These are phyloP conservation scores for Ciona savignyi DNA, from an alignment of 23 tunicate genomes.

Conservation along the genomic window DNA sequence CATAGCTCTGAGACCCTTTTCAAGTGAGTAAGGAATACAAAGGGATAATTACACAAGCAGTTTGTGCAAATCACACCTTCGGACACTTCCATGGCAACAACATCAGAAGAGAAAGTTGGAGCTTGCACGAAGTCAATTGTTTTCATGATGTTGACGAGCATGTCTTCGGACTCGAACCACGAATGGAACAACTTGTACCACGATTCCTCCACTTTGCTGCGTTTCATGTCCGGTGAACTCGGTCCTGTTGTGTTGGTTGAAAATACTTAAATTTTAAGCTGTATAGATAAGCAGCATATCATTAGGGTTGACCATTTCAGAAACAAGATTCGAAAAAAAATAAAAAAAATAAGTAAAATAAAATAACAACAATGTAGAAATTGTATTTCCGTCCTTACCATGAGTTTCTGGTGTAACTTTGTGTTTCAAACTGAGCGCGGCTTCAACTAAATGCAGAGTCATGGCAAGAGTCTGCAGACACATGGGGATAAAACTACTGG, in stretches of 20 bases:
- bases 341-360: too few species aligned
- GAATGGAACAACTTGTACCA: slow-evolving; percentile 12
- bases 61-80: background rate
- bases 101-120: background rate
- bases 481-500: too few species aligned
- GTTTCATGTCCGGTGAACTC: background rate
- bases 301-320: too few species aligned
- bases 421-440: background rate
- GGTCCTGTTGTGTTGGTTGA: too few species aligned
- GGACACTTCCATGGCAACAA: background rate
- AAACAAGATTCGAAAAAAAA: too few species aligned
- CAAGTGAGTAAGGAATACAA: too few species aligned
- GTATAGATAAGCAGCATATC: too few species aligned
- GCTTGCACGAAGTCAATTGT: slow-evolving; percentile 10
- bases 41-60: too few species aligned
- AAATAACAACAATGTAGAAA: too few species aligned
- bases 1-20: too few species aligned
- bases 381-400: too few species aligned
- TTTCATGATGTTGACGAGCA: slow-evolving; percentile 23
- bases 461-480: slow-evolving; percentile 30
- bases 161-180: slow-evolving; percentile 22
- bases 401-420: background rate
- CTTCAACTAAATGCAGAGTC: slow-evolving; percentile 27
- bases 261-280: too few species aligned
- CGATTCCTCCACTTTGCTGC: slow-evolving; percentile 1